Evolutionary conservation across 1,140 invertebrate species (phyloP), one percentile per base, ranked within the genome.

Genomic region (Brachionus paranguensis): DNA sequence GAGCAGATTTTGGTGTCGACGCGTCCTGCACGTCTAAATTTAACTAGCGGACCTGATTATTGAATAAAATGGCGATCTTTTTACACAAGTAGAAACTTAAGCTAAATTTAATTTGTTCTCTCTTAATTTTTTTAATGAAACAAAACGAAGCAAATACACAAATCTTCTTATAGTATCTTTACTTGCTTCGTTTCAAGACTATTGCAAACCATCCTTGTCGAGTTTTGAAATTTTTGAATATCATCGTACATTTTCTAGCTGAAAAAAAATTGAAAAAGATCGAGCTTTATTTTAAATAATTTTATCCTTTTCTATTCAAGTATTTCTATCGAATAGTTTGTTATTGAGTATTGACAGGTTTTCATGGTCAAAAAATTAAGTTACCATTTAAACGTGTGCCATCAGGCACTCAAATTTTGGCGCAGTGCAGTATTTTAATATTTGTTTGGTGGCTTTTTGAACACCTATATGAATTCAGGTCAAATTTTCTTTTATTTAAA

Each of bases 141-240:
- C 68, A 72, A 72, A 72, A 72, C 65, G 53, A 60, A 60, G 53
- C 53, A 60, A 60, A 60, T 20, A 72, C 68, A 72, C 68, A 20
- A 43, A 43, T 72, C 33, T 72, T 72, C 68, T 72, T 72, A 41
- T 72, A 41, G 37, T 72, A 72, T 72, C 65, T 68, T 33, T 41
- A 33, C 29, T 41, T 72, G 68, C 37, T 72, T 68, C 27, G 14
- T 72, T 43, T 72, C 29, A 72, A 72, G 37, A 72, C 33, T 43
- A 72, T 72, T 72, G 68, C 68, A 72, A 72, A 72, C 68, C 68
- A 72, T 72, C 68, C 68, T 72, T 72, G 68, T 72, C 68, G 68
- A 72, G 33, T 72, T 72, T 72, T 72, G 68, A 72, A 72, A 72
- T 72, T 72, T 72, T 41, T 72, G 41, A 41, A 72, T 43, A 72